Evolutionary conservation across 2,113 vertebrate genomes (phyloP), one percentile per base, ranked within the genome.

Genomic region (Sinocyclocheilus rhinocerous): DNA sequence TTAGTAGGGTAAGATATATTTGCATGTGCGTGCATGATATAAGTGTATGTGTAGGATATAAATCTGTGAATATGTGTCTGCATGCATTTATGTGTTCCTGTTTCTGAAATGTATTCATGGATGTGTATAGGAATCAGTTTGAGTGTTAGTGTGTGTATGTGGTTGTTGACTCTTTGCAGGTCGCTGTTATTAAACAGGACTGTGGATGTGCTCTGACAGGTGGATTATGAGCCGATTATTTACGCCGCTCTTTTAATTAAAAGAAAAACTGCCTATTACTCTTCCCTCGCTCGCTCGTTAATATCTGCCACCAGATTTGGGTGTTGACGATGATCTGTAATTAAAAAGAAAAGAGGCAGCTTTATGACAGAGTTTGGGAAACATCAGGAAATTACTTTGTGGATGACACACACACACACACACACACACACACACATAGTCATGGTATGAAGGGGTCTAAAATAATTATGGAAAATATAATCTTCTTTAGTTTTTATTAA

Each of bases 231-330:
- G 94, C 92, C 92, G 93, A 95, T 95, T 95, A 95, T 95, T 95
- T 95, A 94, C 92, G 92, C 92, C 91, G 93, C 93, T 92, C 93
- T 95, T 95, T 95, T 95, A 94, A 94, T 95, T 94, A 95, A 94
- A 93, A 94, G 92, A 94, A 95, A 95, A 94, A 93, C 93, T 92
- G 92, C 94, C 94, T 95, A 94, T 95, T 94, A 94, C 88, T 92
- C 93, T 93, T 94, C 93, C 91, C 93, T 90, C 86, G 90, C 93
- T 94, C 88, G 87, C 93, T 94, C 93, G 92, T 94, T 95, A 94
- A 94, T 93, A 91, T 91, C 87, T 89, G 88, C 90, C 90, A 90
- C 89, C 91, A 90, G 89, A 94, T 93, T 92, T 89, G 89, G 90
- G 84, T 91, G 92, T 90, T 92, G 92, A 87, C 45, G 85, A 91